Percentiles rank a stretch among this genome's conserved stretches.
phyloP scores from a whole-genome alignment of 1,140 invertebrate species.

The Drosophila ironensis region DNA sequence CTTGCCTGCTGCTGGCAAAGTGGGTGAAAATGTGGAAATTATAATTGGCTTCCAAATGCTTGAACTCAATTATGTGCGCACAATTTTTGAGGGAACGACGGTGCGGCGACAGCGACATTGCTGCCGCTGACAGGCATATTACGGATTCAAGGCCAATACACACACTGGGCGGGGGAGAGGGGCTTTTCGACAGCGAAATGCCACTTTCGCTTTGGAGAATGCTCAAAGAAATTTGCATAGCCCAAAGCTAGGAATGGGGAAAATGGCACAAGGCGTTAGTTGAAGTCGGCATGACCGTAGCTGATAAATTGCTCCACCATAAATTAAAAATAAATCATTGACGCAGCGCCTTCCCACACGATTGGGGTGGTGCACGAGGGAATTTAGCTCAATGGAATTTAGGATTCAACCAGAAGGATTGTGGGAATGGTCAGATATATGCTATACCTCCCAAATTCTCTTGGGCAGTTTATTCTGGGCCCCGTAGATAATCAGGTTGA shows the following conservation, averaged over 20 bases:
- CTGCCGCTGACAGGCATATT: constrained; percentile 77
- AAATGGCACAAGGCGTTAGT: neutral
- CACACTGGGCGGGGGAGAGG: constrained; percentile 1
- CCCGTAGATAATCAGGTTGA: too few relatives aligned
- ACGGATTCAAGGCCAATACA: constrained; percentile 71
- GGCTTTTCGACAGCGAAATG: constrained; percentile 43
- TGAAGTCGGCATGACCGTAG: constrained; percentile 15
- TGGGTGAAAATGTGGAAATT: constrained; percentile 64
- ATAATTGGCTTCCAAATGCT: constrained; percentile 80
- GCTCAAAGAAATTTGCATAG: constrained; percentile 71
- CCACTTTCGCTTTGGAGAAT: constrained; percentile 68
- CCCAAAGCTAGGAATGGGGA: neutral
- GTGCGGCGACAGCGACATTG: constrained; percentile 5
- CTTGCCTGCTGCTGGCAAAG: neutral
- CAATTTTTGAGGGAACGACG: constrained; percentile 58
- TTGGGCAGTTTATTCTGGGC: too few relatives aligned
- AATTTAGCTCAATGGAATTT: constrained; percentile 33
- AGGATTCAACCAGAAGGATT: neutral
- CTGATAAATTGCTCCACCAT: constrained; percentile 73
- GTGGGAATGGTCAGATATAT: neutral
- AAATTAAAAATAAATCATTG: constrained; percentile 73
- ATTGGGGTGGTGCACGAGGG: constrained; percentile 43
- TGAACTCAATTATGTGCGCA: constrained; percentile 77
- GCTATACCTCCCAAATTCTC: too few relatives aligned
- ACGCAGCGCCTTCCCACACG: constrained; percentile 33